phyloP scores from a whole-genome alignment of 2,888 invertebrate genomes.

The Cantharis lateralis region DNA sequence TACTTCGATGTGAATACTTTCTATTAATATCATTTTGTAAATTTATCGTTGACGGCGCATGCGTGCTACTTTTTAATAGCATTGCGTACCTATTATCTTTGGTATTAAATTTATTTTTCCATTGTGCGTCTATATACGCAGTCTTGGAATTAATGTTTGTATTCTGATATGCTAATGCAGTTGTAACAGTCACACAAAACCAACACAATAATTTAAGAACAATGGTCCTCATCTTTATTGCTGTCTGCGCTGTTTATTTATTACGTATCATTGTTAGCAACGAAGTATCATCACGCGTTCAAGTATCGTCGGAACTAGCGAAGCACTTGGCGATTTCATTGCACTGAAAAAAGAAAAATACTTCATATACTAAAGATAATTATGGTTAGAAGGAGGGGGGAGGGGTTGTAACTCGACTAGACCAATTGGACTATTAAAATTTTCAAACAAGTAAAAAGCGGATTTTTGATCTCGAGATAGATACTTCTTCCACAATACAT shows the following conservation, averaged over 20 bases:
- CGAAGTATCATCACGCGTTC: conserved; percentile 4
- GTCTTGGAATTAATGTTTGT: conserved; percentile 16
- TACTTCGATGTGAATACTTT: neutral
- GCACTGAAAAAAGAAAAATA: neutral
- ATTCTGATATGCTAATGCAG: conserved; percentile 12
- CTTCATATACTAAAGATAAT: too few relatives aligned
- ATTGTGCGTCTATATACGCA: conserved; percentile 20
- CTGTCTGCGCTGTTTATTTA: conserved; percentile 14
- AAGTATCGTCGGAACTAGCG: neutral
- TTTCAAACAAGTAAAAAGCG: too few relatives aligned
- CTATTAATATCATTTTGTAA: neutral
- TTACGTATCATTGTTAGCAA: conserved; percentile 22
- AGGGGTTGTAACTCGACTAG: too few relatives aligned
- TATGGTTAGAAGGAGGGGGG: too few relatives aligned
- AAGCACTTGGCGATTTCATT: conserved; percentile 7
- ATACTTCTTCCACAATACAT: too few relatives aligned
- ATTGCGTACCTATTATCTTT: conserved; percentile 23
- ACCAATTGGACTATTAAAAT: too few relatives aligned
- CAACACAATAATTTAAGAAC: conserved; percentile 22
- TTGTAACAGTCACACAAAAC: conserved; percentile 14
- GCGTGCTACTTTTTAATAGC: conserved; percentile 14
- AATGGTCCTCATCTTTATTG: conserved; percentile 21
- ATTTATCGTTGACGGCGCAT: conserved; percentile 3
- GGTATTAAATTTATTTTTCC: conserved; percentile 16
- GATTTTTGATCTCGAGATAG: too few relatives aligned